Base-by-base conservation (phyloP, 2,797 vertebrate species). In the Perodicticus potto region DNA sequence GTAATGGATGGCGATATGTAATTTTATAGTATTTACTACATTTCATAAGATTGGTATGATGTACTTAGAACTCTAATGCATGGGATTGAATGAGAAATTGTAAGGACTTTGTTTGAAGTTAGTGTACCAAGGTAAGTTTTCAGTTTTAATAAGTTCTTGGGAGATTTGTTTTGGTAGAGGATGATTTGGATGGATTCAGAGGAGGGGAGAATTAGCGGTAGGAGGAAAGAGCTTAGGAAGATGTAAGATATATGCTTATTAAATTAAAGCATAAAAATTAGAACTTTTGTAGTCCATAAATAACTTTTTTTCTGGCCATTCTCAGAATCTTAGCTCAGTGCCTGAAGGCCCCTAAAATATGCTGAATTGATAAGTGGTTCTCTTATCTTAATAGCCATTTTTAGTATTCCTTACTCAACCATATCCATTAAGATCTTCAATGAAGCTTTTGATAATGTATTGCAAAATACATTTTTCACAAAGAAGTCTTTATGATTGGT, bases 391-490 rank as follows among this genome's bases (percentile, higher is more conserved):
- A 3, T 49, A 72, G 25, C 53, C 3, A 4, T 45, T 45, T 81
- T 92, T 78, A 73, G 16, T 82, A 1, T 84, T 94, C 61, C 63
- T 93, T 91, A 80, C 61, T 93, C 74, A 74, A 4, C 55, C 8
- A 2, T 89, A 45, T 92, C 86, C 83, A 27, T 91, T 65, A 85
- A 84, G 86, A 87, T 96, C 34, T 89, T 95, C 70, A 96, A 0
- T 96, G 83, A 86, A 72, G 80, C 81, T 95, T 96, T 95, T 96
- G 92, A 93, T 83, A 91, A 55, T 81, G 72, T 81, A 86, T 76
- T 80, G 59, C 83, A 93, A 93, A 93, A 81, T 89, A 5, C 9
- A 5, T 70, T 92, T 95, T 94, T 70, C 81, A 96, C 92, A 96
- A 90, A 95, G 85, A 85, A 78, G 67, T 84, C 83, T 95, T 97